These are phyloP conservation scores for Cephalopholis sonnerati DNA, from an alignment of 2,113 vertebrate genomes.

Conservation along the genomic window DNA sequence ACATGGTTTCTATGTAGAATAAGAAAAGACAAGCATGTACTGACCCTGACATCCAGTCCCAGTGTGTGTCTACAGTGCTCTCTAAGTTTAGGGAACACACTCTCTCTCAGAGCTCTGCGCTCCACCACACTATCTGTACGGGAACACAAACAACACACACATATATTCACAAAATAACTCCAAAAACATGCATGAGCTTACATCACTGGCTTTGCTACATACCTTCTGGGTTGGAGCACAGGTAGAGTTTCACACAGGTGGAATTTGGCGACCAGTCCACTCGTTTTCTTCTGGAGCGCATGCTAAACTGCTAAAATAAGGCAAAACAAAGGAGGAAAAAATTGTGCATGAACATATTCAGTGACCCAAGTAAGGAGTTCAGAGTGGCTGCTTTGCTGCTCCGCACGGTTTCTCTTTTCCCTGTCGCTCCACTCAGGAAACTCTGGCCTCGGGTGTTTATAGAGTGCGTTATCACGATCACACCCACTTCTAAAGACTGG, in stretches of 20 bases:
- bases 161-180: background rate
- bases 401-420: constrained; percentile 10
- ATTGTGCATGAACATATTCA: background rate
- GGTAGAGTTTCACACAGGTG: constrained; percentile 82
- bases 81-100: constrained; percentile 80
- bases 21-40: background rate
- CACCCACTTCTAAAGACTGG: constrained; percentile 54
- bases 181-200: background rate
- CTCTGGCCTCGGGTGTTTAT: constrained; percentile 45
- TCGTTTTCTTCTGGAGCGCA: constrained; percentile 13
- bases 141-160: constrained; percentile 21
- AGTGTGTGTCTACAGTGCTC: constrained; percentile 77
- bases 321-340: background rate
- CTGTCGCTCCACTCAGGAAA: constrained; percentile 73
- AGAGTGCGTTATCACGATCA: constrained; percentile 47
- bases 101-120: constrained; percentile 80
- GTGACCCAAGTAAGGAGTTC: background rate
- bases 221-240: constrained; percentile 86
- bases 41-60: constrained; percentile 85
- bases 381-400: constrained; percentile 5
- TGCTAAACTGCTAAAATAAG: background rate
- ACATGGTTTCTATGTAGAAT: background rate
- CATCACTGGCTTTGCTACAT: background rate
- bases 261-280: constrained; percentile 26
- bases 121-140: constrained; percentile 79